These are phyloP conservation scores for Halisarca cf. caerulea DNA, from an alignment of 37 sponge, comb jelly and placozoan species.

Conservation along the genomic window DNA sequence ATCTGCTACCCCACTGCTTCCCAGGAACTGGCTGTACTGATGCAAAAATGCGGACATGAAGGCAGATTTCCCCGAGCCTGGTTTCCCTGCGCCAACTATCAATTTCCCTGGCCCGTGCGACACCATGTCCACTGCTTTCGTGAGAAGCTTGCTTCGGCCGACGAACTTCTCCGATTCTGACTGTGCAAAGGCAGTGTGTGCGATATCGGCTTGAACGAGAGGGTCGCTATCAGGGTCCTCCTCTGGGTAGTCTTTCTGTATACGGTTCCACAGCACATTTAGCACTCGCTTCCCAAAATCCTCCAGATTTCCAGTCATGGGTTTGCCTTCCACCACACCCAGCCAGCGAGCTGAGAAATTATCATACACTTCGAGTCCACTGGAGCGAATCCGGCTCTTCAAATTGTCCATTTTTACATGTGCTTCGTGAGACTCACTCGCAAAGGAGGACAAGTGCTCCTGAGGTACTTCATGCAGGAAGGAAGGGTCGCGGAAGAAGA, in stretches of 20 bases:
- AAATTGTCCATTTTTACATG: constrained; percentile 64
- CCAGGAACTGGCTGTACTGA: constrained; percentile 34
- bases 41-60: constrained; percentile 85
- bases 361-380: constrained; percentile 90
- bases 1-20: not conserved
- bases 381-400: constrained; percentile 68
- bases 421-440: constrained; percentile 46
- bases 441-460: constrained; percentile 28
- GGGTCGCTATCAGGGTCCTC: constrained; percentile 54
- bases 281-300: constrained; percentile 91
- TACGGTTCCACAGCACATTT: constrained; percentile 88
- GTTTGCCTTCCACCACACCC: constrained; percentile 79
- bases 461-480: constrained; percentile 45
- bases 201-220: constrained; percentile 33
- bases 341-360: constrained; percentile 79
- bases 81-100: constrained; percentile 69
- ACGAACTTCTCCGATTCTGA: constrained; percentile 52
- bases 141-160: constrained; percentile 61
- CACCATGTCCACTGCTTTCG: constrained; percentile 39
- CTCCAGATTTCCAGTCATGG: constrained; percentile 76
- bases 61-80: constrained; percentile 91
- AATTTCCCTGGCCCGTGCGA: constrained; percentile 27
- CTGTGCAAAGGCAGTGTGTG: constrained; percentile 72
- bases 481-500: constrained; percentile 82
- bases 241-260: constrained; percentile 76